These are phyloP conservation scores for Leucophenga varia DNA, from an alignment of 1,140 invertebrate species.

Conservation along the genomic window DNA sequence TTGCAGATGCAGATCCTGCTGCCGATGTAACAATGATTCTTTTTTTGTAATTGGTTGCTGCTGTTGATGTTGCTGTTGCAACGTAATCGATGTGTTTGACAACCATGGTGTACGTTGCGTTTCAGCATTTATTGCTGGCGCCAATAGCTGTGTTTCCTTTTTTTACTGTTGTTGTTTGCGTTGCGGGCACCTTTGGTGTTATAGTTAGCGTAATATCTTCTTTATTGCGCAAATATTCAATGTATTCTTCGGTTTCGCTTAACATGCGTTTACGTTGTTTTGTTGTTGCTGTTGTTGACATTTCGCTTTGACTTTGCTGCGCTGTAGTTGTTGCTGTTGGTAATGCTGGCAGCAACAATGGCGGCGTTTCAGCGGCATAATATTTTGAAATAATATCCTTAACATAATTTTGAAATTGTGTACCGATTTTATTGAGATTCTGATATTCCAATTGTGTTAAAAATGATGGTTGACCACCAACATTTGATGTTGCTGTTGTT, in stretches of 20 bases:
- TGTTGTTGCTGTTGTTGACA: slow-evolving; percentile 1
- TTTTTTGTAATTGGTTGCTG: slow-evolving; percentile 3
- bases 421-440: slow-evolving; percentile 52
- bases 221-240: slow-evolving; percentile 53
- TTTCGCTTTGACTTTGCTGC: slow-evolving; percentile 20
- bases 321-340: slow-evolving; percentile 43
- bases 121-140: background rate
- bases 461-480: slow-evolving; percentile 30
- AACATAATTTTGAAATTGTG: slow-evolving; percentile 54
- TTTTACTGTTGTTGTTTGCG: slow-evolving; percentile 3
- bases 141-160: background rate
- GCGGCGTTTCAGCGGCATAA: slow-evolving; percentile 47
- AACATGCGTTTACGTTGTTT: slow-evolving; percentile 34
- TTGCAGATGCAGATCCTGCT: slow-evolving; percentile 36
- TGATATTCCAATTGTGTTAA: slow-evolving; percentile 53
- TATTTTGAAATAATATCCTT: slow-evolving; percentile 55
- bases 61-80: slow-evolving; percentile 3
- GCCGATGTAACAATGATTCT: slow-evolving; percentile 39
- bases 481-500: slow-evolving; percentile 20
- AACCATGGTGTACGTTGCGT: too few species aligned
- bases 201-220: slow-evolving; percentile 53
- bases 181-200: slow-evolving; percentile 31
- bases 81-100: too few species aligned
- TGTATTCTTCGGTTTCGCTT: slow-evolving; percentile 53
- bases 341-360: slow-evolving; percentile 40